These are phyloP conservation scores for Mya arenaria DNA, from an alignment of 1,140 invertebrate species.

Conservation along the genomic window DNA sequence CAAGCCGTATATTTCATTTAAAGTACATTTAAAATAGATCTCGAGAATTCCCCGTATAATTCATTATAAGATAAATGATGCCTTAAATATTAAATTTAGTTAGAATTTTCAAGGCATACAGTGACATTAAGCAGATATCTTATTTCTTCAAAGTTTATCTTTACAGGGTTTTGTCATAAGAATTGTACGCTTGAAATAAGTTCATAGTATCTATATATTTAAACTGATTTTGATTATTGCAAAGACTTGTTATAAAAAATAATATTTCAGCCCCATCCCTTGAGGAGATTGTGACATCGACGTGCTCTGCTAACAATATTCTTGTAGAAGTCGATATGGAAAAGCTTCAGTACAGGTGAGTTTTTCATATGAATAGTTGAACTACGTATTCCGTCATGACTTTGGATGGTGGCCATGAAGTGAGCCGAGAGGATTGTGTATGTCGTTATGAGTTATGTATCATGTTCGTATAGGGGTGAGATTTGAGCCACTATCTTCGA, in stretches of 20 bases:
- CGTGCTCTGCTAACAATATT: background rate
- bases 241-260: background rate
- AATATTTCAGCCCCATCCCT: slow-evolving; percentile 1
- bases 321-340: slow-evolving; percentile 12
- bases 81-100: too few species aligned
- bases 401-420: background rate
- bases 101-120: too few species aligned
- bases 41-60: too few species aligned
- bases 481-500: background rate
- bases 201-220: too few species aligned
- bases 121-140: too few species aligned
- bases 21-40: too few species aligned
- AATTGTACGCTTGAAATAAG: too few species aligned
- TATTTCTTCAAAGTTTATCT: too few species aligned
- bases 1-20: too few species aligned
- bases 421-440: background rate
- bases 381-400: background rate
- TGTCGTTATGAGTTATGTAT: background rate
- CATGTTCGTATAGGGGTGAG: background rate
- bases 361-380: background rate
- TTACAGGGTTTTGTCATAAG: too few species aligned
- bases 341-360: slow-evolving; percentile 12
- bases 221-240: too few species aligned
- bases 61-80: too few species aligned
- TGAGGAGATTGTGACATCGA: background rate